Conservation (phyloP, 2,888 invertebrate species). For the Blastobasis adustella region DNA sequence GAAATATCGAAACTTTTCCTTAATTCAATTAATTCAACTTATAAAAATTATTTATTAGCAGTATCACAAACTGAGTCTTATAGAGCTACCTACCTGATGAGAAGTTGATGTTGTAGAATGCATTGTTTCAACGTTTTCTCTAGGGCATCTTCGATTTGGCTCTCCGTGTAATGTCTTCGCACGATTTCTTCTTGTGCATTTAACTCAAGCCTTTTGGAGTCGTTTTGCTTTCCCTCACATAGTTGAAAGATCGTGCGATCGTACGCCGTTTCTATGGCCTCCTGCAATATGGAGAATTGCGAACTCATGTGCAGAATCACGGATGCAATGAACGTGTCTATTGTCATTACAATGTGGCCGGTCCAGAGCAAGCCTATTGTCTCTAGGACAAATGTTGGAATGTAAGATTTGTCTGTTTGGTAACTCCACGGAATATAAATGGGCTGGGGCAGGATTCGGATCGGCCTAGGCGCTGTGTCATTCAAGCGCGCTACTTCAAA, state of each 20-base stretch:
- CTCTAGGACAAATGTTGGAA: conserved; percentile 53
- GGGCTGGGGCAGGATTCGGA: conserved; percentile 55
- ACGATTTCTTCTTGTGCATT: conserved; percentile 36
- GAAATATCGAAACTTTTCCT: no score
- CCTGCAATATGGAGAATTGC: conserved; percentile 52
- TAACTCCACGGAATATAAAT: conserved; percentile 67
- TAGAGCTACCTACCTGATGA: conserved; percentile 45
- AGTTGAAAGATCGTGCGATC: conserved; percentile 45
- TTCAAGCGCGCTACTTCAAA: conserved; percentile 37
- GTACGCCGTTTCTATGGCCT: conserved; percentile 51
- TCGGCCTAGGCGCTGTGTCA: conserved; percentile 31
- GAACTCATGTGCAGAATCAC: conserved; percentile 61
- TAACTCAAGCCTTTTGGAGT: conserved; percentile 11
- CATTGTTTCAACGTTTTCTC: conserved; percentile 42
- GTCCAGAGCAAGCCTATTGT: conserved; percentile 62
- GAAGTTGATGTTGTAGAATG: conserved; percentile 56
- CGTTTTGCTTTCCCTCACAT: conserved; percentile 20
- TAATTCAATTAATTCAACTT: no score
- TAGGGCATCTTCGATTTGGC: conserved; percentile 46
- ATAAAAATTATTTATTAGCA: no score
- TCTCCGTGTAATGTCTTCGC: conserved; percentile 28
- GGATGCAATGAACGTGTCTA: conserved; percentile 63
- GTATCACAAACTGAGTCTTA: no score
- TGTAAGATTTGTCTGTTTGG: conserved; percentile 44
- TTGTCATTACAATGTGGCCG: conserved; percentile 63